A percentile compares a stretch with the other conserved stretches of the same genome.
These are phyloP conservation scores for Meteorus cinctellus DNA, from an alignment of 2,888 invertebrate genomes.

Conservation along the genomic window DNA sequence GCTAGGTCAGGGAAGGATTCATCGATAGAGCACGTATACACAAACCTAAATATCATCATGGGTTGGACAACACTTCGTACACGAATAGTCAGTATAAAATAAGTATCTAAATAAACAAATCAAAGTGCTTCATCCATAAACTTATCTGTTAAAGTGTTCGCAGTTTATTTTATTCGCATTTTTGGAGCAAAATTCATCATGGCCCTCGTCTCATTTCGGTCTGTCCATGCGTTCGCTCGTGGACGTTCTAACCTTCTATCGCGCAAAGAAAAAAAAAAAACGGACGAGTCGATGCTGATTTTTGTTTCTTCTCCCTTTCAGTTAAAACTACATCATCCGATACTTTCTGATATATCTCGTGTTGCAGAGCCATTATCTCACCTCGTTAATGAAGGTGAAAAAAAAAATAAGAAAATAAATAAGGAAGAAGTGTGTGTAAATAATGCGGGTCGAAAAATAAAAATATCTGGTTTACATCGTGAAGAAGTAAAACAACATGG, in stretches of 20 bases:
- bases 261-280: neutral
- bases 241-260: neutral
- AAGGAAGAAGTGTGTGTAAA: neutral
- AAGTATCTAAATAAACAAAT: slow-evolving; percentile 13
- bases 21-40: slow-evolving; percentile 49
- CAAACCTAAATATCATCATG: slow-evolving; percentile 67
- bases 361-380: slow-evolving; percentile 26
- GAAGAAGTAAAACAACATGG: neutral
- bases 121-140: slow-evolving; percentile 3
- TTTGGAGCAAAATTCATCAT: neutral
- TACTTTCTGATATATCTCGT: slow-evolving; percentile 24
- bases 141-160: slow-evolving; percentile 20
- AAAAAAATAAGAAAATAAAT: neutral
- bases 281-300: slow-evolving; percentile 11
- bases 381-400: neutral
- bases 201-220: neutral
- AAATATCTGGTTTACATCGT: slow-evolving; percentile 10
- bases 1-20: slow-evolving; percentile 56
- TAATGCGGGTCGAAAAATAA: slow-evolving; percentile 7
- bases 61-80: slow-evolving; percentile 77
- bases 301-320: neutral
- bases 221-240: slow-evolving; percentile 2
- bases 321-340: slow-evolving; percentile 6
- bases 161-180: neutral
- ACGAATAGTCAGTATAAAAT: slow-evolving; percentile 75